Conservation (phyloP, 2,797 vertebrate genomes). For the Chrysocyon brachyurus region DNA sequence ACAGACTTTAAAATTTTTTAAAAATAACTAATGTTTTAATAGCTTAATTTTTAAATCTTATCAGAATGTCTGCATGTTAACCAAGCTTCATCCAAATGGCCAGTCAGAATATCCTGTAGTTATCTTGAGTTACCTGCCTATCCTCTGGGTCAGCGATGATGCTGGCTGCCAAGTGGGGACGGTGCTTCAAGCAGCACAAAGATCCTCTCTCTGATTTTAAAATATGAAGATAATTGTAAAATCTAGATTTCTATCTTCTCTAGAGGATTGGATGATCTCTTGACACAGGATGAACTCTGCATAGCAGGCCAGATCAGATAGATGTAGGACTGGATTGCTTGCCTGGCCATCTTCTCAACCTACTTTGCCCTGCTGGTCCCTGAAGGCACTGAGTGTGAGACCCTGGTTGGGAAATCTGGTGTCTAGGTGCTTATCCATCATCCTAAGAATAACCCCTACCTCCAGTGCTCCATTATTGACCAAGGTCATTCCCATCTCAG, state of each 20-base stretch:
- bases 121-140: background rate
- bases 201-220: background rate
- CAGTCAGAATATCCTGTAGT: background rate
- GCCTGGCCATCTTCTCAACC: background rate
- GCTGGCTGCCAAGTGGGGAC: background rate
- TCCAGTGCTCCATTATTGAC: background rate
- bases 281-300: background rate
- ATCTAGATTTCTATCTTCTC: background rate
- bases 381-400: background rate
- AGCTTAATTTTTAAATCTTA: background rate
- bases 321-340: too few species aligned
- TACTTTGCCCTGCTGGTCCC: background rate
- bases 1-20: too few species aligned
- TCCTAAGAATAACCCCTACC: background rate
- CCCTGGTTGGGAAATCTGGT: background rate
- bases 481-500: background rate
- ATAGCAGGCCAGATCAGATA: too few species aligned
- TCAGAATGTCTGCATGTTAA: background rate
- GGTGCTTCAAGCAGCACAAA: background rate
- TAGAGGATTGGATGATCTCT: background rate
- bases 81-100: background rate
- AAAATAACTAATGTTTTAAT: background rate
- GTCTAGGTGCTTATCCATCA: background rate
- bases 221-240: background rate
- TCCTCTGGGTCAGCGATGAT: background rate